phyloP scores from a whole-genome alignment of 2,888 invertebrate species.

The Eristalinus sepulchralis region DNA sequence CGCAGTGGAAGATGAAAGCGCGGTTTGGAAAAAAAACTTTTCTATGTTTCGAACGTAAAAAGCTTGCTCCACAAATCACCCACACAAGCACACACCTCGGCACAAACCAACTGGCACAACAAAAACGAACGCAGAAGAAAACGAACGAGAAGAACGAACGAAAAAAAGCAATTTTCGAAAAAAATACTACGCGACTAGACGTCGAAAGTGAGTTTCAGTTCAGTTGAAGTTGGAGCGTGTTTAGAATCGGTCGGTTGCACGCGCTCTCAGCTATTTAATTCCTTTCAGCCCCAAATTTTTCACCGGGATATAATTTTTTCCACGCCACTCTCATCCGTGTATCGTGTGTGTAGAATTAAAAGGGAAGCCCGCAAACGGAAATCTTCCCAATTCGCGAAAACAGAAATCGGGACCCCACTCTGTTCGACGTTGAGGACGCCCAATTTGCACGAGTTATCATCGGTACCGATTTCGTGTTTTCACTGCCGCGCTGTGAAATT shows the following conservation, averaged over 20 bases:
- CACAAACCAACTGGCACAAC: conserved; percentile 44
- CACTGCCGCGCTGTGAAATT: conserved; percentile 14
- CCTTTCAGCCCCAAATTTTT: conserved; percentile 28
- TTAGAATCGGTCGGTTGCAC: conserved; percentile 74
- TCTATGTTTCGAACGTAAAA: conserved; percentile 4
- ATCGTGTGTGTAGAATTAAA: conserved; percentile 8
- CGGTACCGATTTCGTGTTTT: conserved; percentile 7
- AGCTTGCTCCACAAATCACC: conserved; percentile 35
- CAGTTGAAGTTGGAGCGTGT: conserved; percentile 76
- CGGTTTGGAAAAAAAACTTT: conserved; percentile 25
- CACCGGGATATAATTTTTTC: conserved; percentile 57
- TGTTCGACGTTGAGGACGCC: conserved; percentile 19
- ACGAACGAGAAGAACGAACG: not conserved
- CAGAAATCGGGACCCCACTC: not conserved
- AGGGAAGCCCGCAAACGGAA: not conserved
- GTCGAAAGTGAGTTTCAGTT: conserved; percentile 74
- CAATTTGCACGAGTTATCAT: conserved; percentile 8
- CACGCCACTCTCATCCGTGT: not conserved
- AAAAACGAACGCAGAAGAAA: conserved; percentile 41
- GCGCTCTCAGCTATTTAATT: conserved; percentile 67
- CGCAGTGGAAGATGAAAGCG: not conserved
- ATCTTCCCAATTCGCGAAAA: not conserved
- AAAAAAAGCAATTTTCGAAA: conserved; percentile 43
- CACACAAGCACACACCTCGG: not conserved
- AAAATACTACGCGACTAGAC: conserved; percentile 50